phyloP scores from a whole-genome alignment of 2,888 invertebrate genomes.

The Adelognathus sp. region DNA sequence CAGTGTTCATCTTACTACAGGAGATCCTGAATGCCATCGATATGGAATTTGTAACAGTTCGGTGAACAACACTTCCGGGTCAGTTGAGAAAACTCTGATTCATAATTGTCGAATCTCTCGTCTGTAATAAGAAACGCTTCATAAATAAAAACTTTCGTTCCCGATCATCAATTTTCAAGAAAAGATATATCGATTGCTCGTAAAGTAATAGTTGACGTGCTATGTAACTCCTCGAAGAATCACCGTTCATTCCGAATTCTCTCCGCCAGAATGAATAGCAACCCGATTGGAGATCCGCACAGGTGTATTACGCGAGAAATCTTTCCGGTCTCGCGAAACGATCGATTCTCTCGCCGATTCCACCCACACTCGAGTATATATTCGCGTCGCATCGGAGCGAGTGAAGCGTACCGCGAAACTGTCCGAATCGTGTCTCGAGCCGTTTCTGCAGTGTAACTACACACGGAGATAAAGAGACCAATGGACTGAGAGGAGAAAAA shows the following conservation, averaged over 20 bases:
- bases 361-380: background rate
- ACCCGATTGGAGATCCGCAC: background rate
- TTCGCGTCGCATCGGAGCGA: background rate
- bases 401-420: background rate
- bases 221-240: background rate
- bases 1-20: too few species aligned
- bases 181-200: too few species aligned
- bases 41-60: too few species aligned
- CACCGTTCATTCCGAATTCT: background rate
- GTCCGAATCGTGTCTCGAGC: constrained; percentile 21
- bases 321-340: background rate
- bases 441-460: constrained; percentile 20
- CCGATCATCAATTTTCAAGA: too few species aligned
- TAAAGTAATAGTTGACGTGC: too few species aligned
- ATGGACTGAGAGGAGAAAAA: constrained; percentile 31
- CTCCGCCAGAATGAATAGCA: background rate
- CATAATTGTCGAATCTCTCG: too few species aligned
- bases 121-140: too few species aligned
- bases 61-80: too few species aligned
- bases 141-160: too few species aligned
- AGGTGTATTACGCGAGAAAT: constrained; percentile 33
- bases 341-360: constrained; percentile 27
- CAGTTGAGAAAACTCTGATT: too few species aligned
- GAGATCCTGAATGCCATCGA: too few species aligned
- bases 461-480: constrained; percentile 33